Percentiles rank a stretch among this genome's conserved stretches.
phyloP scores from a whole-genome alignment of 2,113 vertebrate genomes.

The Paedocypris sp. region DNA sequence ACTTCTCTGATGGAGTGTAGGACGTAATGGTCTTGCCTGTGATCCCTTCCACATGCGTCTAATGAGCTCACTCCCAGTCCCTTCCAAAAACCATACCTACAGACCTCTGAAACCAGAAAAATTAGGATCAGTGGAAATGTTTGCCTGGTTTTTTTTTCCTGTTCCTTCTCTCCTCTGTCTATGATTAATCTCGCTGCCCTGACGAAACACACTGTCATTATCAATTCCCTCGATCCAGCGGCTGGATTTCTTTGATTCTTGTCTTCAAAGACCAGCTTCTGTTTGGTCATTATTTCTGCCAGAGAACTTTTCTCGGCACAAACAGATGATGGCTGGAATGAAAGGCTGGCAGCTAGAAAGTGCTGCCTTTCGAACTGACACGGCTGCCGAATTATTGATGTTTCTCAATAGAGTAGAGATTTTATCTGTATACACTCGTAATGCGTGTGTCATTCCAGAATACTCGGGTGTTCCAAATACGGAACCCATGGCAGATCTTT shows the following conservation, averaged over 20 bases:
- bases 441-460: slow-evolving; percentile 18
- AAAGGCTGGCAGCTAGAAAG: slow-evolving; percentile 26
- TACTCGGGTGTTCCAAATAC: no score
- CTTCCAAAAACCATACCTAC: slow-evolving; percentile 59
- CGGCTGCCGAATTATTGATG: slow-evolving; percentile 26
- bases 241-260: slow-evolving; percentile 54
- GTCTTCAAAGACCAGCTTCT: slow-evolving; percentile 41
- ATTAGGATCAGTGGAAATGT: slow-evolving; percentile 54
- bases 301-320: slow-evolving; percentile 34
- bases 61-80: slow-evolving; percentile 67
- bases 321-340: slow-evolving; percentile 31
- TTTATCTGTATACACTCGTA: slow-evolving; percentile 26
- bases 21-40: slow-evolving; percentile 52
- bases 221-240: slow-evolving; percentile 51
- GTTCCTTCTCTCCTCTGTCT: slow-evolving; percentile 44
- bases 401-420: slow-evolving; percentile 15
- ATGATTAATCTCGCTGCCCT: slow-evolving; percentile 48
- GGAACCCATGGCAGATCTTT: no score
- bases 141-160: slow-evolving; percentile 25
- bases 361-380: slow-evolving; percentile 11
- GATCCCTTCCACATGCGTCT: slow-evolving; percentile 67
- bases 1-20: neutral
- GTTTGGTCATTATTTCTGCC: slow-evolving; percentile 51
- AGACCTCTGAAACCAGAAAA: slow-evolving; percentile 59
- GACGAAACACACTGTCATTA: slow-evolving; percentile 57